Evolutionary conservation across 2,113 vertebrate genomes (phyloP), one percentile per base, ranked within the genome.

Genomic region (Eclectus roratus): DNA sequence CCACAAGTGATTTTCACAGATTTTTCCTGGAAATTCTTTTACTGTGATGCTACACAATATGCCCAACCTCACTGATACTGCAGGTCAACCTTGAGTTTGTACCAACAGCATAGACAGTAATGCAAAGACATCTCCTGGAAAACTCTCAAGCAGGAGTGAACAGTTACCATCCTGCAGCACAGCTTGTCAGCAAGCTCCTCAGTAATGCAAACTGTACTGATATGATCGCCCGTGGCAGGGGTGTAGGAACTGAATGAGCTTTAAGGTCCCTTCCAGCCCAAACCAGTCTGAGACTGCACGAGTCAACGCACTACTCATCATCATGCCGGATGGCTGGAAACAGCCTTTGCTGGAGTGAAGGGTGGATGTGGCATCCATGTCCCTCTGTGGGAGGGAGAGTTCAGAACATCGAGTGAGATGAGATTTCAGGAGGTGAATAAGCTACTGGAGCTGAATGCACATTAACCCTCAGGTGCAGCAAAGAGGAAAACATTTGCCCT

Each of bases 391-490:
- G 44, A 86, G 69, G 80, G 35, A n/a, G 33, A 50, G 70, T 6
- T 89, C 87, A 33, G 76, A 83, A 37, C 52, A 29, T 61, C 73
- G 80, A 55, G 19, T 16, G 50, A 94, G 79, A 61, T 43, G 81
- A 84, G 82, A 29, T 52, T 76, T 19, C 65, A 52, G 83, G 52
- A 87, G 85, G 56, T 80, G 93, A 94, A 82, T 20, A 88, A 95
- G 80, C 89, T 80, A 56, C 80, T 90, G 64, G 28, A 66, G 71
- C 47, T 88, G 91, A 74, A 95, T 85, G 94, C 72, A 91, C 93
- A 83, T 80, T 79, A 92, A 86, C 88, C 70, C 95, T 85, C 37
- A 80, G 91, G 88, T 91, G 46, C 5, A 92, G 87, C 4, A 3
- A 90, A 93, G 68, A 93, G 47, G 29, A 85, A 93, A 93, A 65